A percentile compares a stretch with the other conserved stretches of the same genome.
Evolutionary conservation across 2,797 vertebrate species (phyloP).

Genomic region (Mormyrus hasselquistii): DNA sequence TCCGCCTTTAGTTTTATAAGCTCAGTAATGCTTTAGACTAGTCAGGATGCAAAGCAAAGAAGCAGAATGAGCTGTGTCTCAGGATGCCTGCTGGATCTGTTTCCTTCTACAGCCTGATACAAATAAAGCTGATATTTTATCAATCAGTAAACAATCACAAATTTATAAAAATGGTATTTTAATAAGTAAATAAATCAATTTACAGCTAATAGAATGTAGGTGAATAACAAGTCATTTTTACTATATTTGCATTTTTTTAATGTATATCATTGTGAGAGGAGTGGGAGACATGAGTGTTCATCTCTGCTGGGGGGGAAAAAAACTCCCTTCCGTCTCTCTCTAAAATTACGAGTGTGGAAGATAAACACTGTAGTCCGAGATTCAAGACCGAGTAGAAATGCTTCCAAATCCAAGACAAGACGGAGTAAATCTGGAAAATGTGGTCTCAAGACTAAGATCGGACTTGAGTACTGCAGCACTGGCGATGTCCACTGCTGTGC

Average conservation of each 20-base stretch:
- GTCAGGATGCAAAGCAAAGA: not conserved
- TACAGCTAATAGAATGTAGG: not conserved
- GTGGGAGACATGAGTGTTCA: not conserved
- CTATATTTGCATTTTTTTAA: not conserved
- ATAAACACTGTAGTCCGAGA: not conserved
- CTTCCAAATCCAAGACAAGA: not conserved
- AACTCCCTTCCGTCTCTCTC: not conserved
- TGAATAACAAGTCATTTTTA: not conserved
- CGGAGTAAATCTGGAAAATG: not conserved
- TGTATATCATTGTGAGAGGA: not conserved
- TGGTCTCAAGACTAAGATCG: not conserved
- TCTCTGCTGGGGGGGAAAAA: not conserved
- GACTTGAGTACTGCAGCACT: not conserved
- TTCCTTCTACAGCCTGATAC: not conserved
- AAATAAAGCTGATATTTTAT: not conserved
- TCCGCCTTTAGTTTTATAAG: not conserved
- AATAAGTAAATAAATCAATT: not conserved
- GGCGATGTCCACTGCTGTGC: not conserved
- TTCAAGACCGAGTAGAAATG: not conserved
- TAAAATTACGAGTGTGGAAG: not conserved
- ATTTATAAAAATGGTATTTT: not conserved
- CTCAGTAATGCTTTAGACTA: not conserved
- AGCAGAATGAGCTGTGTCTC: not conserved
- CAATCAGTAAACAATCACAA: not conserved
- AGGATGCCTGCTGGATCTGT: not conserved